A percentile compares a stretch with the other conserved stretches of the same genome.
Conservation (phyloP, 2,888 invertebrate genomes). For the Alsophila aescularia region DNA sequence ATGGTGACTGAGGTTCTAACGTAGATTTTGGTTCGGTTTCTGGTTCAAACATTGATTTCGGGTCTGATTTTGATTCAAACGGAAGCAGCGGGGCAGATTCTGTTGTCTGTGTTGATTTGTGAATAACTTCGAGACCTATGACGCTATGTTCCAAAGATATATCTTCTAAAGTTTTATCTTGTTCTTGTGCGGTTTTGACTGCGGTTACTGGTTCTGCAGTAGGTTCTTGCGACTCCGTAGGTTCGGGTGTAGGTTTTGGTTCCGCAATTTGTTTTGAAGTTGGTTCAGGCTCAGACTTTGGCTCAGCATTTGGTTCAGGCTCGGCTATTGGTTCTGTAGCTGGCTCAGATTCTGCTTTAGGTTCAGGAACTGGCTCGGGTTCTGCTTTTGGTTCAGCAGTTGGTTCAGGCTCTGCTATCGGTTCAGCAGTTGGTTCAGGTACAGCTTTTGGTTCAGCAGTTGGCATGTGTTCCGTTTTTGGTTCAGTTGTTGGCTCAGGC, state of each 20-base stretch:
- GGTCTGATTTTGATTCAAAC: conserved; percentile 13
- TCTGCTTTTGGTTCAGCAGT: conserved; percentile 39
- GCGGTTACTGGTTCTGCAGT: conserved; percentile 11
- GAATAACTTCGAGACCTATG: conserved; percentile 10
- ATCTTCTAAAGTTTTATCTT: conserved; percentile 17
- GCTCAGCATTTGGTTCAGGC: conserved; percentile 40
- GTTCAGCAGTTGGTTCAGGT: conserved; percentile 49
- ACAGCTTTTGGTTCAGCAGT: conserved; percentile 39
- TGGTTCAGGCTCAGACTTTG: conserved; percentile 43
- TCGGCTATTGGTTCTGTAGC: conserved; percentile 44
- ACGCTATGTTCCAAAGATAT: neutral
- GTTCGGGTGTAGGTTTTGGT: conserved; percentile 54
- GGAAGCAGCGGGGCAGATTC: conserved; percentile 13
- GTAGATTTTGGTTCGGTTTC: conserved; percentile 30
- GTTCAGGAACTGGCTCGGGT: conserved; percentile 39
- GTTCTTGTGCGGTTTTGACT: conserved; percentile 13
- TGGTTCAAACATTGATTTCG: neutral
- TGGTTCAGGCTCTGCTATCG: conserved; percentile 57
- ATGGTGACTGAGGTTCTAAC: conserved; percentile 11
- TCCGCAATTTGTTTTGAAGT: conserved; percentile 39
- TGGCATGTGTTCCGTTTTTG: conserved; percentile 43
- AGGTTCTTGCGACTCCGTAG: conserved; percentile 40
- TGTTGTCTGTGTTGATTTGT: conserved; percentile 9
- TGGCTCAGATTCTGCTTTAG: conserved; percentile 46
- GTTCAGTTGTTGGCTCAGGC: conserved; percentile 41